These are phyloP conservation scores for Drosophila kohkoa DNA, from an alignment of 1,140 invertebrate genomes.

Conservation along the genomic window DNA sequence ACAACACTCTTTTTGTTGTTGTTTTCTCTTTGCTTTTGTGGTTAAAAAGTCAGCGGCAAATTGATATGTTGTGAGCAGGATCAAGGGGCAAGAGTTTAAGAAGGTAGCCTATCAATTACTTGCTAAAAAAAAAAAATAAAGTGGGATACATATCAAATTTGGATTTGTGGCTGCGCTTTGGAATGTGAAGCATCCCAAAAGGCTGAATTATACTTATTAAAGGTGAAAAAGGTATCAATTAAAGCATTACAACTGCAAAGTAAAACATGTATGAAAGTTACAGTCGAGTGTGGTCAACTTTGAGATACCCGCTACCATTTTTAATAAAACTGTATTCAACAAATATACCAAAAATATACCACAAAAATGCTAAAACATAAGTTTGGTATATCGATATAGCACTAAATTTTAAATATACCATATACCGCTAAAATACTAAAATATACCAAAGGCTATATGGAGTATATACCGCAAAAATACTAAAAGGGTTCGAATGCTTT, in stretches of 20 bases:
- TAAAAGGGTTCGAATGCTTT: too few species aligned
- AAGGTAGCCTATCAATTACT: constrained; percentile 10
- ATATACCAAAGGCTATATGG: too few species aligned
- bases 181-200: constrained; percentile 3
- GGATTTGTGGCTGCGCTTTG: constrained; percentile 10
- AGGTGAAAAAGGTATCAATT: constrained; percentile 17
- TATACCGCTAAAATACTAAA: too few species aligned
- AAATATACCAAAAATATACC: too few species aligned
- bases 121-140: constrained; percentile 3
- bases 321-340: too few species aligned
- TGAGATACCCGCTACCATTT: too few species aligned
- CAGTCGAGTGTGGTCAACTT: too few species aligned
- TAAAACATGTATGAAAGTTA: neutral
- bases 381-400: too few species aligned
- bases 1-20: constrained; percentile 21
- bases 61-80: constrained; percentile 45
- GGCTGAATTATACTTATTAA: constrained; percentile 10
- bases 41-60: constrained; percentile 44
- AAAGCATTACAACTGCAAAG: constrained; percentile 13
- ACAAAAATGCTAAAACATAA: too few species aligned
- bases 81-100: constrained; percentile 1
- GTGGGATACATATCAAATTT: constrained; percentile 8
- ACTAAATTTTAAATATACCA: too few species aligned
- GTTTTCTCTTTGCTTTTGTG: constrained; percentile 17
- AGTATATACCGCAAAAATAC: too few species aligned